Evolutionary conservation across 2,797 vertebrate genomes (phyloP), one percentile per base, ranked within the genome.

Genomic region (Gorsachius magnificus): DNA sequence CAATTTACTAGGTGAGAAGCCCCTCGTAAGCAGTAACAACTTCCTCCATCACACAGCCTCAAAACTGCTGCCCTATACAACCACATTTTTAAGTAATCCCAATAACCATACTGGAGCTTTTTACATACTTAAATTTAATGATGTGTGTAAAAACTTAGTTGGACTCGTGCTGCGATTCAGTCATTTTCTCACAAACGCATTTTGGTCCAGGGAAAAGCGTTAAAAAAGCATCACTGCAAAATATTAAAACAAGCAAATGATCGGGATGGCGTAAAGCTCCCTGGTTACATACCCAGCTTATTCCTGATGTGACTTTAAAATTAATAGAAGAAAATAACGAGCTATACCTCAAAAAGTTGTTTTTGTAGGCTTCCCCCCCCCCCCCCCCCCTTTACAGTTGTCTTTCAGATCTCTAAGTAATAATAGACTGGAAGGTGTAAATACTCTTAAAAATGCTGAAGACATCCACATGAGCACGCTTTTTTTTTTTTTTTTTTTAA

Each of bases 401-500:
- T 9, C 66, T 65, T 71, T 78, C 48, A 38, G 29, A 35, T 24
- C 19, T 80, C 20, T 38, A 50, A 38, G 54, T 45, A 68, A 56
- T 20, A 48, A 54, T 43, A 48, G 57, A 6, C 36, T 61, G 11
- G 25, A 16, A 70, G 70, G 26, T 9, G 2, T 6, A 41, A 41
- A 53, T 4, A 20, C 46, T 46, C 35, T 28, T 25, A 3, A 61
- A 36, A 79, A 69, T 11, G 10, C 51, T 9, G 2, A 20, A 33
- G n/a, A 19, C 26, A 60, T 9, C 10, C 57, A 64, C 26, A 29
- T 16, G 21, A 78, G 53, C 1, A 3, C 1, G 1, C 4, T 3
- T 35, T 60, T 66, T 50, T 43, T 17, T 10, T 20, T 1, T 3
- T 3, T 35, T 60, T 66, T 48, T 41, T 17, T 10, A n/a, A n/a